These are phyloP conservation scores for Cephonodes hylas DNA, from an alignment of 2,888 invertebrate species.

Conservation along the genomic window DNA sequence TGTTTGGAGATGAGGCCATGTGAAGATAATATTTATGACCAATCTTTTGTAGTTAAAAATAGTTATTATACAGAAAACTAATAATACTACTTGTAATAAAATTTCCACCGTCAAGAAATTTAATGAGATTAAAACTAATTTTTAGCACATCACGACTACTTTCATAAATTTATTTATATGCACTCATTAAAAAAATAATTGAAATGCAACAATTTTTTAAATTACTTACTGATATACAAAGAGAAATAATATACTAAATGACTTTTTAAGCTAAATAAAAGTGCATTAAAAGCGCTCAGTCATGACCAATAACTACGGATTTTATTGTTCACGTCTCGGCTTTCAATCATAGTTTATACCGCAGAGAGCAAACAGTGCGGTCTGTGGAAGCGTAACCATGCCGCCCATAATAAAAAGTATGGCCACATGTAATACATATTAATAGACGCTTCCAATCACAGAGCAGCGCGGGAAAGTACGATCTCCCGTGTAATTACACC, in stretches of 20 bases:
- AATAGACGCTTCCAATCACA: not conserved
- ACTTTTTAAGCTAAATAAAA: not conserved
- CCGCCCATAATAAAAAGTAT: slow-evolving; percentile 2
- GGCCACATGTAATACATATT: not conserved
- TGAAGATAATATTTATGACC: too few relatives aligned
- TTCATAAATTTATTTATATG: not conserved
- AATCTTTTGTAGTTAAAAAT: too few relatives aligned
- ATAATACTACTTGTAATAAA: too few relatives aligned
- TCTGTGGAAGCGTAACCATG: not conserved
- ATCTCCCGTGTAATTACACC: not conserved
- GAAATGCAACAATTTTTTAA: not conserved
- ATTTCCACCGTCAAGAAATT: too few relatives aligned
- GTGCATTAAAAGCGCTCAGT: not conserved
- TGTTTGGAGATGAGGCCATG: too few relatives aligned
- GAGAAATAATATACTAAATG: not conserved
- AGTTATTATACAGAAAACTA: too few relatives aligned
- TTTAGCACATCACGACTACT: too few relatives aligned
- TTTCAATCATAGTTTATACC: slow-evolving; percentile 2
- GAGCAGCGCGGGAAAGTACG: not conserved
- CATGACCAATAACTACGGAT: not conserved
- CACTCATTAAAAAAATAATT: not conserved
- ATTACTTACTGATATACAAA: not conserved
- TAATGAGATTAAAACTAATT: too few relatives aligned
- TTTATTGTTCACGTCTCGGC: not conserved
- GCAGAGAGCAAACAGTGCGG: not conserved